These are phyloP conservation scores for Chirona hameri DNA, from an alignment of 2,888 invertebrate species.

Conservation along the genomic window DNA sequence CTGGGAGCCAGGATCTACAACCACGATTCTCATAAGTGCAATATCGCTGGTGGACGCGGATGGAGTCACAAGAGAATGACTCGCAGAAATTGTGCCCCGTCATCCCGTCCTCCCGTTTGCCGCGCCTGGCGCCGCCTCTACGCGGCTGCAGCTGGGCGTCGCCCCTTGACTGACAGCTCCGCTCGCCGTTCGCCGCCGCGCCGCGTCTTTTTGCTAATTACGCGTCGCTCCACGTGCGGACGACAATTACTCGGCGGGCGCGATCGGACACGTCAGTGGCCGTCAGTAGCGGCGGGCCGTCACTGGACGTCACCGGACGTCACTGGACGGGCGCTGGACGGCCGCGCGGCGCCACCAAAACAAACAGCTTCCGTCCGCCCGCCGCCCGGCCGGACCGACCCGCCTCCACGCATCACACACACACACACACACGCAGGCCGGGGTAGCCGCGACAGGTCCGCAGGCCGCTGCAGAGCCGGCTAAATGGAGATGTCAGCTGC, in stretches of 20 bases:
- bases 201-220: not conserved
- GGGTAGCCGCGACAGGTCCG: not conserved
- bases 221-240: not conserved
- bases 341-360: not conserved
- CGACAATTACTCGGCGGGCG: not conserved
- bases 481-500: too few relatives aligned
- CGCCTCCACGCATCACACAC: too few relatives aligned
- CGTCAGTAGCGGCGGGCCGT: not conserved
- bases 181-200: not conserved
- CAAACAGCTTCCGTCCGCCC: not conserved
- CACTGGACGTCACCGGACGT: not conserved
- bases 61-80: too few relatives aligned
- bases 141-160: not conserved
- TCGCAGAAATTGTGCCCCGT: too few relatives aligned
- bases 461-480: not conserved
- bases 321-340: not conserved
- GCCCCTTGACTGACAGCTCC: not conserved
- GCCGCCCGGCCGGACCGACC: not conserved
- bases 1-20: too few relatives aligned
- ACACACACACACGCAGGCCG: not conserved
- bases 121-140: not conserved
- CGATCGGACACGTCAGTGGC: not conserved
- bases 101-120: not conserved
- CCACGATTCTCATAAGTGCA: too few relatives aligned
- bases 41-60: too few relatives aligned